These are phyloP conservation scores for Himalopsyche phryganea DNA, from an alignment of 1,140 invertebrate species.

Conservation along the genomic window DNA sequence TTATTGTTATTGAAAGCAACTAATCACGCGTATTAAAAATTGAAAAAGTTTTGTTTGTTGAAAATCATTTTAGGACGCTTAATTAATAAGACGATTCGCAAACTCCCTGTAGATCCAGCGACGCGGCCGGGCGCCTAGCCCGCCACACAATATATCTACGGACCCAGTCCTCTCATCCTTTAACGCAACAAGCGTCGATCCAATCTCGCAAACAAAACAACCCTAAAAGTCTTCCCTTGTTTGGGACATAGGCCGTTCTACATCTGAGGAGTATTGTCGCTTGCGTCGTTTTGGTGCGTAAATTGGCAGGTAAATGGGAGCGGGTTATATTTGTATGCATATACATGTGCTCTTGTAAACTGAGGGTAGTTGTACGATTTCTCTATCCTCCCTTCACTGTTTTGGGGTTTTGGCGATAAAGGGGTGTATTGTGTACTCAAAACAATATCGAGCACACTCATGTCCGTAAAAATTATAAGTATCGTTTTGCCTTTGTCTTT, in stretches of 20 bases:
- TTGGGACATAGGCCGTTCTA: constrained; percentile 10
- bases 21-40: too few relatives aligned
- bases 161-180: constrained; percentile 5
- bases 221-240: neutral
- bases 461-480: neutral
- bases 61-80: too few relatives aligned
- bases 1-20: too few relatives aligned
- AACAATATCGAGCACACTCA: neutral
- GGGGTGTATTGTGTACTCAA: constrained; percentile 28
- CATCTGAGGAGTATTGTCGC: neutral
- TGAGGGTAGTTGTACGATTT: constrained; percentile 34
- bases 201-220: neutral
- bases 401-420: constrained; percentile 33
- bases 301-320: constrained; percentile 30
- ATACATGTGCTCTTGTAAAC: constrained; percentile 31
- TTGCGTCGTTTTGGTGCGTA: constrained; percentile 19
- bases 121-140: constrained; percentile 27
- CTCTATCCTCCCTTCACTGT: constrained; percentile 35
- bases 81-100: neutral
- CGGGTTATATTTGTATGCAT: constrained; percentile 33
- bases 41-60: too few relatives aligned
- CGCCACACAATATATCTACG: constrained; percentile 32
- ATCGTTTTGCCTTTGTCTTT: neutral
- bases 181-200: constrained; percentile 14
- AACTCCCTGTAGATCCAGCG: constrained; percentile 11